These are phyloP conservation scores for Rachycentron canadum DNA, from an alignment of 2,797 vertebrate genomes.

Conservation along the genomic window DNA sequence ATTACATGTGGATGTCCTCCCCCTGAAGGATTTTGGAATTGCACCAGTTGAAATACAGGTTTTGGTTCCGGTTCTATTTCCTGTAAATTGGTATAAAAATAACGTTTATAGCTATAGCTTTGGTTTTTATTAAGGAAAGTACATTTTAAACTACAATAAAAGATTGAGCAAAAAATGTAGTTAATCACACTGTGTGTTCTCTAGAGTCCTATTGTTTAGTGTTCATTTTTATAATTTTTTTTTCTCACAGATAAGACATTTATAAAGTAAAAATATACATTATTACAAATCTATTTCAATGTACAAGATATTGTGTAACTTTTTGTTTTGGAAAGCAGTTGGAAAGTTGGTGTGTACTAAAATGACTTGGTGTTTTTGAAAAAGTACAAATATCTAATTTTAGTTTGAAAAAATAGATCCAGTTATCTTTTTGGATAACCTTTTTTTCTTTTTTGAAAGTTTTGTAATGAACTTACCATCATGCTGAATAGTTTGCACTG, in stretches of 20 bases:
- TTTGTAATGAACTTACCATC: constrained; percentile 61
- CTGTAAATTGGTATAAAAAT: constrained; percentile 53
- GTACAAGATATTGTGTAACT: no score
- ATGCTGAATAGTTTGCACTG: constrained; percentile 63
- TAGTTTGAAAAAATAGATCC: background rate
- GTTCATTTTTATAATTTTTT: no score
- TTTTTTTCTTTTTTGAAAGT: background rate
- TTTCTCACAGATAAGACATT: background rate
- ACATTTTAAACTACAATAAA: background rate
- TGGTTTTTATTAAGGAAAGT: background rate
- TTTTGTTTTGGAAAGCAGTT: background rate
- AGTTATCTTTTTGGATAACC: background rate
- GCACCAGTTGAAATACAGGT: background rate
- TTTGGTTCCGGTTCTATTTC: constrained; percentile 34
- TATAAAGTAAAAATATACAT: background rate
- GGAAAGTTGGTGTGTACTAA: background rate
- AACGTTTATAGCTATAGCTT: constrained; percentile 4
- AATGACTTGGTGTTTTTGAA: background rate
- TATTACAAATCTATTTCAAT: background rate
- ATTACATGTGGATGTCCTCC: constrained; percentile 1
- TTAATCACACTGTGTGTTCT: background rate
- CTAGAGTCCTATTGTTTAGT: background rate
- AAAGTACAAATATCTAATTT: background rate
- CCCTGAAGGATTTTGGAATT: constrained; percentile 70
- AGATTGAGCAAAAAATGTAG: background rate